A percentile compares a stretch with the other conserved stretches of the same genome.
phyloP scores from a whole-genome alignment of 2,113 vertebrate species.

The Megaleporinus macrocephalus region DNA sequence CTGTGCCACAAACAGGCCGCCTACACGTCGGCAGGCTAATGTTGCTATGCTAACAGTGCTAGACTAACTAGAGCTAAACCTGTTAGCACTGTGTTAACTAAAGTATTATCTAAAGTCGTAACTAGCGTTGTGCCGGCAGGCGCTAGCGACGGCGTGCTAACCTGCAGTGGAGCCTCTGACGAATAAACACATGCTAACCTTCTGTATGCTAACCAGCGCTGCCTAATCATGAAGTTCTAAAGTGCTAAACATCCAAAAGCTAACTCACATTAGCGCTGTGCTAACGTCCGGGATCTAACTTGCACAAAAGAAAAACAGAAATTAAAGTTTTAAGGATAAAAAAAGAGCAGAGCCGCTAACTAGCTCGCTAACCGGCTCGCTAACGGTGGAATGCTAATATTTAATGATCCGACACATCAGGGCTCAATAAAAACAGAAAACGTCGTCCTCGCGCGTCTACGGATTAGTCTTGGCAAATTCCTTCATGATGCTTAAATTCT shows the following conservation, averaged over 20 bases:
- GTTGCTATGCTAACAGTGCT: conserved; percentile 33
- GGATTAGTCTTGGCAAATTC: too few relatives aligned
- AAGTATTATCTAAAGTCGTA: background rate
- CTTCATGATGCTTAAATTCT: too few relatives aligned
- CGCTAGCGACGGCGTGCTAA: conserved; percentile 3
- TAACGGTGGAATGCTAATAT: conserved; percentile 3
- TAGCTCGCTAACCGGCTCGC: background rate
- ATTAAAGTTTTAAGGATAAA: background rate
- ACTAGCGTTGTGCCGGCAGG: background rate
- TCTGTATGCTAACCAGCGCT: background rate
- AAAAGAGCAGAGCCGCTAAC: background rate
- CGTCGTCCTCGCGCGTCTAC: too few relatives aligned
- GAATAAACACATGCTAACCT: conserved; percentile 27
- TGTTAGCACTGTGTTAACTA: conserved; percentile 9
- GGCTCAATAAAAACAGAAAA: background rate
- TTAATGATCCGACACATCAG: conserved; percentile 13
- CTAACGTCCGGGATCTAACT: conserved; percentile 29
- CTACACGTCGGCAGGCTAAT: background rate
- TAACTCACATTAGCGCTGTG: conserved; percentile 33
- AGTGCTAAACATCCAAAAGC: conserved; percentile 20
- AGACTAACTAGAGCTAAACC: conserved; percentile 8
- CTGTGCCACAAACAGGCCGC: conserved; percentile 12
- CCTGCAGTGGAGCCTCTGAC: background rate
- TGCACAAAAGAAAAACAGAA: background rate
- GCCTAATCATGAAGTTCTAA: conserved; percentile 2